Conservation (phyloP, 2,797 vertebrate genomes). For the Paramormyrops hopkinsi region DNA sequence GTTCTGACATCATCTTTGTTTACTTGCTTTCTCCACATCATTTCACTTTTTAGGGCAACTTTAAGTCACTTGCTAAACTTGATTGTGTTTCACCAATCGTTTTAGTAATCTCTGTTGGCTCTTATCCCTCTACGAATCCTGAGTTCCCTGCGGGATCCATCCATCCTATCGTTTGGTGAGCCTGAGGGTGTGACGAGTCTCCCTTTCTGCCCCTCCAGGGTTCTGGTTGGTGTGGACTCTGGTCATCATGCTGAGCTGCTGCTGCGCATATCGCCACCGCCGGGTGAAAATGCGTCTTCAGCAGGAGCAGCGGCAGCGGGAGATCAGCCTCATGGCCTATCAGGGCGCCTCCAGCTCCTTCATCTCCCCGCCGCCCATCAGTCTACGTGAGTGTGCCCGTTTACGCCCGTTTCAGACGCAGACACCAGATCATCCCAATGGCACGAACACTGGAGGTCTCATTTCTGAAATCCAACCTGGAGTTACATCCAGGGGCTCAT, state of each 20-base stretch:
- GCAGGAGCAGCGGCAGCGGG: constrained; percentile 73
- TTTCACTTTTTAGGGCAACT: neutral
- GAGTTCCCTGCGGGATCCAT: neutral
- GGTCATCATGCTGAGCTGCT: constrained; percentile 79
- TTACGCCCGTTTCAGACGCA: neutral
- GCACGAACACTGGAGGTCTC: neutral
- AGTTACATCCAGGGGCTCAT: neutral
- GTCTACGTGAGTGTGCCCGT: constrained; percentile 57
- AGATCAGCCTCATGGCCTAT: constrained; percentile 80
- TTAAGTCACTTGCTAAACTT: neutral
- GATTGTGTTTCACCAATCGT: neutral
- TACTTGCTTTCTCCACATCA: neutral
- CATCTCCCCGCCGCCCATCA: constrained; percentile 64
- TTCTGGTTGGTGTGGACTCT: constrained; percentile 80
- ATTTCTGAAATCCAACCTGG: neutral
- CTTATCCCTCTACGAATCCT: neutral
- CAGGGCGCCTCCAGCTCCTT: constrained; percentile 72
- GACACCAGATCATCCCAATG: neutral
- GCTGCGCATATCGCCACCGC: constrained; percentile 73
- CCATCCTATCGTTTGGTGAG: neutral
- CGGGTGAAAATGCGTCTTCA: constrained; percentile 76
- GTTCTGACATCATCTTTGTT: neutral
- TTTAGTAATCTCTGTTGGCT: neutral
- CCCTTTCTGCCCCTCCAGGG: constrained; percentile 49
- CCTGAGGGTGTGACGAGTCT: neutral